Percentiles rank a stretch among this genome's conserved stretches.
These are phyloP conservation scores for Cheilinus undulatus DNA, from an alignment of 2,113 vertebrate genomes.

Conservation along the genomic window DNA sequence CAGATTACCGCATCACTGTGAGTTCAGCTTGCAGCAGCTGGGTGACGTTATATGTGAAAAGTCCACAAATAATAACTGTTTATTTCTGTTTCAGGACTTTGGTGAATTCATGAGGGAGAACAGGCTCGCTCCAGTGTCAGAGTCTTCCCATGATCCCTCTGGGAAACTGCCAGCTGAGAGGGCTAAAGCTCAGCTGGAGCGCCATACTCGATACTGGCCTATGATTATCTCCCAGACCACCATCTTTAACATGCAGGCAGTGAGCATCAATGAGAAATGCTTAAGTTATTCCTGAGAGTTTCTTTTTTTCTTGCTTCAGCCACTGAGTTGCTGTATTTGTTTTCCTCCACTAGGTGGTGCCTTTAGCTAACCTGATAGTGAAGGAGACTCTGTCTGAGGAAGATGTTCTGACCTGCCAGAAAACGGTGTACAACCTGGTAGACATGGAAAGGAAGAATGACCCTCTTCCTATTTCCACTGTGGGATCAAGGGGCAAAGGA, in stretches of 20 bases:
- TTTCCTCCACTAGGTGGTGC: conserved; percentile 89
- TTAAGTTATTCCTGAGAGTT: not conserved
- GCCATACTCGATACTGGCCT: conserved; percentile 97
- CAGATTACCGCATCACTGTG: conserved; percentile 98
- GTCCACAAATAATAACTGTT: accelerated
- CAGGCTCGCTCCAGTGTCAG: conserved; percentile 93
- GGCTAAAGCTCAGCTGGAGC: conserved; percentile 95
- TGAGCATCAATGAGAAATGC: conserved; percentile 74
- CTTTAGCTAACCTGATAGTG: conserved; percentile 95
- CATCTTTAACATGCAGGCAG: conserved; percentile 99
- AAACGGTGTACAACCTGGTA: conserved; percentile 97
- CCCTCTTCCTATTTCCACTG: conserved; percentile 97
- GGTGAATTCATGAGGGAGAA: conserved; percentile 99
- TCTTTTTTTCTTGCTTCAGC: not conserved
- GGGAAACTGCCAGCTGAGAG: conserved; percentile 90
- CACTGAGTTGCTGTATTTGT: not conserved
- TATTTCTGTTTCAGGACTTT: conserved; percentile 90
- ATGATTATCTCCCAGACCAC: conserved; percentile 99
- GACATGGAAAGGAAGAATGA: conserved; percentile 99
- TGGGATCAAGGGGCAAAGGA: conserved; percentile 97
- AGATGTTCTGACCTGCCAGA: conserved; percentile 97
- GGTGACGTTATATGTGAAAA: not conserved
- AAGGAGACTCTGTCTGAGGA: conserved; percentile 95
- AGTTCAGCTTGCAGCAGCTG: conserved; percentile 35
- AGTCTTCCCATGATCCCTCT: conserved; percentile 87